A percentile compares a stretch with the other conserved stretches of the same genome.
Conservation (phyloP, 30 jellyfish, hydroid and myxozoan genomes). For the Catostylus mosaicus region DNA sequence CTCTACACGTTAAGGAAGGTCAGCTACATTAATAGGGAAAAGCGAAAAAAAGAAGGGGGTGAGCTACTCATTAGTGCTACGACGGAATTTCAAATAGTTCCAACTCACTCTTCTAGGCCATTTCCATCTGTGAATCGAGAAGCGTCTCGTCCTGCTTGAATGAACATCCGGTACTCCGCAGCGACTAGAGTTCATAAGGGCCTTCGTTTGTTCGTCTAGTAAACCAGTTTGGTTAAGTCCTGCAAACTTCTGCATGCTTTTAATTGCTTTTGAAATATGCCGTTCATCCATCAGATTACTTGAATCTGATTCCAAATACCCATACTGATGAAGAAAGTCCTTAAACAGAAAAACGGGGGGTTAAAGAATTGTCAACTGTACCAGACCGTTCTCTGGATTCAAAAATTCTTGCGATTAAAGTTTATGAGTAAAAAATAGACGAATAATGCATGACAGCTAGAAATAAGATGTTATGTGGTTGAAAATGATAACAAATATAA, state of each 20-base stretch:
- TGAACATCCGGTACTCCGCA: constrained; percentile 79
- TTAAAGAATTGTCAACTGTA: too few species aligned
- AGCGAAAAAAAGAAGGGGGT: too few species aligned
- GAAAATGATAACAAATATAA: too few species aligned
- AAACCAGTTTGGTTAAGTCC: constrained; percentile 76
- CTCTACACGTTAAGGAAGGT: too few species aligned
- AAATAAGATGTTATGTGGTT: too few species aligned
- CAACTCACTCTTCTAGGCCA: constrained; percentile 76
- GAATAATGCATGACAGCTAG: too few species aligned
- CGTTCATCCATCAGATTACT: constrained; percentile 37
- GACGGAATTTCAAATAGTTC: too few species aligned
- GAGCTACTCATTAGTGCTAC: too few species aligned
- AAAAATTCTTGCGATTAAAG: too few species aligned
- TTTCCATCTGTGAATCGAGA: constrained; percentile 57
- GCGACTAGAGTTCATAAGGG: constrained; percentile 61
- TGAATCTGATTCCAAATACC: constrained; percentile 44
- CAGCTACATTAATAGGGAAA: too few species aligned
- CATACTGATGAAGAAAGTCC: constrained; percentile 62
- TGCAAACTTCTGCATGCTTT: constrained; percentile 67
- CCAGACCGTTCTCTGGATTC: too few species aligned
- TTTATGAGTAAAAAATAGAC: too few species aligned
- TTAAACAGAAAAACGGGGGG: constrained; percentile 19
- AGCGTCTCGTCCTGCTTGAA: constrained; percentile 45
- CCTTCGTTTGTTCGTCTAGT: constrained; percentile 54
- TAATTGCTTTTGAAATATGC: constrained; percentile 27